Base-by-base conservation (phyloP, 2,888 invertebrate species). In the Pardosa pseudoannulata region DNA sequence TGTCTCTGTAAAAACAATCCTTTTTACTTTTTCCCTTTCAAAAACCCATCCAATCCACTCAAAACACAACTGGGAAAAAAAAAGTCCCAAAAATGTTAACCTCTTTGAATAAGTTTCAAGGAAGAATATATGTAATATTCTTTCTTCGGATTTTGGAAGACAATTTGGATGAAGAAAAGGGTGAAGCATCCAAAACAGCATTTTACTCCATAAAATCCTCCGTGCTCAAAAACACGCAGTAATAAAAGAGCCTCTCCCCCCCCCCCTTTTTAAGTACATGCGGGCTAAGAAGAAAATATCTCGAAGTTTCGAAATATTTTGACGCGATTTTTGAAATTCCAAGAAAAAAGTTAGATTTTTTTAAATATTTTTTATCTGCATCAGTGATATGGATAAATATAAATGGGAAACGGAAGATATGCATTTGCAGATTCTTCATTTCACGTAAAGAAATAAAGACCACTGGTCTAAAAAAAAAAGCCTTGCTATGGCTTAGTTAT, bases 101-200 rank as follows among this genome's bases (percentile, higher is more conserved):
- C 56, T 65, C 76, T 83, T 67, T 78, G 82, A 83, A 83, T 76
- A 76, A 76, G 71, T 79, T 71, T 72, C 62, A 31, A 41, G 71
- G 62, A 71, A 62, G 32, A 65, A 41, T 64, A 41, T 65, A 65
- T 31, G 65, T 50, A 64, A 46, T 70, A 70, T 70, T 72, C 74
- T 41, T 36, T 71, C 36, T 71, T 72, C 31, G 64, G 16, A 7
- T 36, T 36, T 65, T 72, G n/a, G 76, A 76, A 83, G 83, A 76
- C 72, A 83, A 83, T 83, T 78, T 78, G 56, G 50, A n/a, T n/a
- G 76, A 68, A 32, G 46, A 64, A 56, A 79, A 79, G 36, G 46
- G 28, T 23, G 74, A 50, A 39, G 65, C 31, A 72, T 32, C 62
- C 23, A 64, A 72, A 65, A 70, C 71, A 2, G 46, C 46, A 46